Evolutionary conservation across 2,113 vertebrate species (phyloP).

Genomic region (Merops nubicus): DNA sequence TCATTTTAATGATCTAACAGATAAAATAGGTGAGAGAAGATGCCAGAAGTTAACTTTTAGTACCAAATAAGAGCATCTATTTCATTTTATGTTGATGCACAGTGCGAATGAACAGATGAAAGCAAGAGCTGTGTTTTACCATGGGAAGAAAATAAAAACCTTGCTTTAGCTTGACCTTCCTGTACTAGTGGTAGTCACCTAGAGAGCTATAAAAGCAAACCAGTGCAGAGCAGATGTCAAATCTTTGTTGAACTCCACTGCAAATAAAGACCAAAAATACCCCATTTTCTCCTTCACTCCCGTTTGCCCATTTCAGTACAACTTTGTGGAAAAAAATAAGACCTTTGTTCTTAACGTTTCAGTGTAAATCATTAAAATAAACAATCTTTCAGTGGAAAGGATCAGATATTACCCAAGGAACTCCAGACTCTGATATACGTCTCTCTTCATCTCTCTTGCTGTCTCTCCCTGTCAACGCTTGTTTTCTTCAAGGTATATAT

Average conservation of each 20-base stretch:
- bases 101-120: background rate
- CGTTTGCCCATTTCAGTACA: background rate
- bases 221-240: background rate
- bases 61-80: background rate
- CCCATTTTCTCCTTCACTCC: background rate
- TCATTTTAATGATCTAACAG: background rate
- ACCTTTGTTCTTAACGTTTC: conserved; percentile 14
- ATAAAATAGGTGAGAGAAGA: background rate
- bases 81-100: background rate
- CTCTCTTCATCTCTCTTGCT: background rate
- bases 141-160: background rate
- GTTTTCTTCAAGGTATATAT: background rate
- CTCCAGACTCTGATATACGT: background rate
- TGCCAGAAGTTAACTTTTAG: background rate
- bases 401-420: background rate
- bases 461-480: background rate
- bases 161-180: background rate
- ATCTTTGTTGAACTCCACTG: background rate
- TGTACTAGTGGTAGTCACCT: background rate
- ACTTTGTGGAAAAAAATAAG: background rate
- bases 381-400: background rate
- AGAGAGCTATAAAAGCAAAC: background rate
- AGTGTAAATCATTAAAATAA: conserved; percentile 14
- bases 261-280: background rate
- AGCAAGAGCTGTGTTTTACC: background rate